Evolutionary conservation across 2,797 vertebrate species (phyloP).

Genomic region (Potorous gilbertii): DNA sequence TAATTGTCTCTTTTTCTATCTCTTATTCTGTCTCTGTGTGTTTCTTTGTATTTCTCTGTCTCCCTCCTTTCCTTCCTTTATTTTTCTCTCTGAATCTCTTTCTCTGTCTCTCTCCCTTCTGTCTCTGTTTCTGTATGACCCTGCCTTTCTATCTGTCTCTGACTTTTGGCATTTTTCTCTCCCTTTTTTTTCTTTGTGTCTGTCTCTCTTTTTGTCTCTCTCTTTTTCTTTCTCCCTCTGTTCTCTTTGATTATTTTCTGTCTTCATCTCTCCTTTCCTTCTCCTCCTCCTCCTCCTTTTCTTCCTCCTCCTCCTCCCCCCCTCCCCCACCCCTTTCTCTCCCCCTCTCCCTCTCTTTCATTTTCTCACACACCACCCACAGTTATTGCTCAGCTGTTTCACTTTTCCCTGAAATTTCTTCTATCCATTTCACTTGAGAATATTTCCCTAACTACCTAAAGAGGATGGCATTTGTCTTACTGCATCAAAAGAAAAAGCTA

Average conservation of each 20-base stretch:
- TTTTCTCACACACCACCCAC: neutral
- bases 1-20: neutral
- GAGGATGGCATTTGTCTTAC: slow-evolving; percentile 52
- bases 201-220: too few relatives aligned
- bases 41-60: too few relatives aligned
- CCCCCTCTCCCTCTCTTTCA: neutral
- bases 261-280: neutral
- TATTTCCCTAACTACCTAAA: slow-evolving; percentile 21
- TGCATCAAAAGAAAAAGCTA: slow-evolving; percentile 8
- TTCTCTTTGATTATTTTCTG: neutral
- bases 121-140: neutral
- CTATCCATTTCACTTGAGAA: slow-evolving; percentile 37
- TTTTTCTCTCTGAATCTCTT: neutral
- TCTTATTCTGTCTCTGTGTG: neutral
- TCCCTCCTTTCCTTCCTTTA: neutral
- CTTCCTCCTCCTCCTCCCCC: accelerated
- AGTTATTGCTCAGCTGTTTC: neutral
- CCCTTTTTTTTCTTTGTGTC: too few relatives aligned
- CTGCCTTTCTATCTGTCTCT: too few relatives aligned
- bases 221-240: neutral
- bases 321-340: neutral
- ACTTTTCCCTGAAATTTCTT: neutral
- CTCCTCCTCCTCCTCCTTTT: accelerated
- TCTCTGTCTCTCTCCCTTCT: neutral
- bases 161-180: too few relatives aligned